These are phyloP conservation scores for Tamandua tetradactyla DNA, from an alignment of 2,797 vertebrate genomes.

Conservation along the genomic window DNA sequence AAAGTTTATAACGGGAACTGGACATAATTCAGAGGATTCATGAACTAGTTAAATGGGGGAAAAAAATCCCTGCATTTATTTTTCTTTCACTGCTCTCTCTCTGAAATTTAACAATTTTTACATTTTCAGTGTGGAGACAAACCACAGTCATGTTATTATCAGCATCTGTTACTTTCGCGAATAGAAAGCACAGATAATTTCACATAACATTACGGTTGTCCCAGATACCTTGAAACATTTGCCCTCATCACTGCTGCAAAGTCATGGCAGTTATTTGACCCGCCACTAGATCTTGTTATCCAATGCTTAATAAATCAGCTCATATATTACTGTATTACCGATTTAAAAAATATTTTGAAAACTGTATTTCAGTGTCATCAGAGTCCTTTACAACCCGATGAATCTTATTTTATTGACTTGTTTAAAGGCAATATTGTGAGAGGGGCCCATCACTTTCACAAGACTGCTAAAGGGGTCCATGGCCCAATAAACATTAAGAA, in stretches of 20 bases:
- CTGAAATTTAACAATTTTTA: not conserved
- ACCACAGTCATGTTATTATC: not conserved
- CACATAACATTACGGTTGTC: not conserved
- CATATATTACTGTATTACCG: not conserved
- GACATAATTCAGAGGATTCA: not conserved
- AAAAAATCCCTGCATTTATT: too few relatives aligned
- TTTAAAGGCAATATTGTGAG: slow-evolving; percentile 17
- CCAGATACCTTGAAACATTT: slow-evolving; percentile 32
- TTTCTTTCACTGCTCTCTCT: not conserved
- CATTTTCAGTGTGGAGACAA: not conserved
- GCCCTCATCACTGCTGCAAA: not conserved
- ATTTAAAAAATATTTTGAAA: not conserved
- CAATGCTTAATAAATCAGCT: slow-evolving; percentile 22
- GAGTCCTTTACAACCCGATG: not conserved
- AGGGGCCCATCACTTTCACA: not conserved
- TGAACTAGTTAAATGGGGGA: not conserved
- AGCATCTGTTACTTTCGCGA: not conserved
- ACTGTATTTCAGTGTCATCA: not conserved
- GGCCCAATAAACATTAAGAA: not conserved
- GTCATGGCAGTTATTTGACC: not conserved
- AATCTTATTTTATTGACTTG: slow-evolving; percentile 30
- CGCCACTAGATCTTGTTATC: not conserved
- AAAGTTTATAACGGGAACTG: not conserved
- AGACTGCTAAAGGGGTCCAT: not conserved
- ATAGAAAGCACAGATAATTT: slow-evolving; percentile 17